Conservation (phyloP, 2,113 vertebrate genomes). For the Petrocephalus microphthalmus region DNA sequence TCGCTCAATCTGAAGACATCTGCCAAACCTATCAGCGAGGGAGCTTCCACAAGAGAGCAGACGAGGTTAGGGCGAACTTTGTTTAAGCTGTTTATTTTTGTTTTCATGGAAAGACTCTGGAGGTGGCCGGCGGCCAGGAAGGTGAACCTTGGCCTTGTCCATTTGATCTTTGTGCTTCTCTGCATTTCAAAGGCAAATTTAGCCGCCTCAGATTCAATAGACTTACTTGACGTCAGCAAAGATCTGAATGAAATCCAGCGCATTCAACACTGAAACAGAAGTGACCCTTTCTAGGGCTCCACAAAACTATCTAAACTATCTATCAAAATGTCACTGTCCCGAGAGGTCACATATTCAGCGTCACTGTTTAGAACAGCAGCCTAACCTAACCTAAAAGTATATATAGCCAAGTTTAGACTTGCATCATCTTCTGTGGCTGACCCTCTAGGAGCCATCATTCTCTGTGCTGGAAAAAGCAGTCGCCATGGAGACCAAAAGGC, state of each 20-base stretch:
- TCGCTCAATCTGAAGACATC: neutral
- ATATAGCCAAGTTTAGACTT: neutral
- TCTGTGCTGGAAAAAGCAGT: neutral
- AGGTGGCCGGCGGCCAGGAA: neutral
- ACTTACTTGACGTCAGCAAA: neutral
- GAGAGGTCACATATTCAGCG: neutral
- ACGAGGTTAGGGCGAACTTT: neutral
- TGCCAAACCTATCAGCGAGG: neutral
- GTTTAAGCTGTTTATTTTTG: neutral
- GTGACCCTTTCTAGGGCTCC: neutral
- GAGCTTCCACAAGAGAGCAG: neutral
- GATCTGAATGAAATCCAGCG: neutral
- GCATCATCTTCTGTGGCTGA: neutral
- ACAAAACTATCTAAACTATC: neutral
- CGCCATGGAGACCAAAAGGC: neutral
- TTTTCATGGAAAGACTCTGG: neutral
- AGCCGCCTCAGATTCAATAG: neutral
- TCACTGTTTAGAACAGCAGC: neutral
- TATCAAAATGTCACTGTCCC: neutral
- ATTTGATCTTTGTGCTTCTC: neutral
- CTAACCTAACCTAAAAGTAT: neutral
- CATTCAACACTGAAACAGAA: neutral
- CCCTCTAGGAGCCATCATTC: too few species aligned
- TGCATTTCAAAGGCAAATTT: neutral
- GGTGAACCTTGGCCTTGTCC: neutral